Evolutionary conservation across 2,888 invertebrate species (phyloP), one percentile per base, ranked within the genome.

Genomic region (Teinopalpus imperialis): DNA sequence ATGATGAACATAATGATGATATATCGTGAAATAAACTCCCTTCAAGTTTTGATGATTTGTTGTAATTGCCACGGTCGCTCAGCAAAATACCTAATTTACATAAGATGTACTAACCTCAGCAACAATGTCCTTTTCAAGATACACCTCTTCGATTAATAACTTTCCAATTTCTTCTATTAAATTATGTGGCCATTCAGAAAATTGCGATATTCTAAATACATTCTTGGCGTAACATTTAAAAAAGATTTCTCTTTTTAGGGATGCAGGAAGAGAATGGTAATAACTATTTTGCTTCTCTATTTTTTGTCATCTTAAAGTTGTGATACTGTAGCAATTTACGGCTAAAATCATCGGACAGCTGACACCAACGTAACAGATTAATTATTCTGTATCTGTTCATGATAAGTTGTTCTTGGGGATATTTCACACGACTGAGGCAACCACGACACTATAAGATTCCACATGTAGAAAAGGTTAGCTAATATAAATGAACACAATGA

Each of bases 391-490:
- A 44, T 8, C 32, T 27, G 41, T 44, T 47, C 7, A 24, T 49
- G 9, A 51, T 30, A 27, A 53, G 27, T 48, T 51, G 51, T 6
- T 53, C 47, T 27, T 51, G 31, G 1, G 53, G 45, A 34, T 45
- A 51, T 24, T 53, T 47, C n/a, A 51, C 34, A 20, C 43, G 42
- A 20, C 53, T 43, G 1, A 51, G 35, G 21, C 49, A 51, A 13
- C 47, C 39, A 7, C 49, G 48, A 23, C 51, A 49, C 53, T 5
- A 53, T 41, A 2, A 53, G 30, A 43, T 48, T 54, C 51, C 53
- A 54, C 49, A 51, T 42, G 27, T 51, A 54, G 37, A 54, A 54
- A n/a, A 48, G 16, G 43, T 49, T 54, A 1, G 53, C 53, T 26
- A 51, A 16, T 16, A 48, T 23, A 27, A 48, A 54, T 2, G 45